Base-by-base conservation (phyloP, 1,140 invertebrate genomes). In the Philaenus spumarius region DNA sequence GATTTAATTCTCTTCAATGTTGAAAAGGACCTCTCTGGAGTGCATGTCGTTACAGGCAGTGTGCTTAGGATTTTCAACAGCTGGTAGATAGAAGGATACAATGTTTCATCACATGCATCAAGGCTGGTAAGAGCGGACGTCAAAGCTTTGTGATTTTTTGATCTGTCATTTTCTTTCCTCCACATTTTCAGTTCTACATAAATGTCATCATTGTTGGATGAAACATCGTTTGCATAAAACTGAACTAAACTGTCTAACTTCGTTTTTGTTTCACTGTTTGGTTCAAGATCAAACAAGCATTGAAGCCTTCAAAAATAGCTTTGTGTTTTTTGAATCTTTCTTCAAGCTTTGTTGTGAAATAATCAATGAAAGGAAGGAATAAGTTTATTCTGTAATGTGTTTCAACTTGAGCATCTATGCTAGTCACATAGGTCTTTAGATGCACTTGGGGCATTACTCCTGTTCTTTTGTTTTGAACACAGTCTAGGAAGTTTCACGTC, bases 231-330 rank as follows among this genome's bases (percentile, higher is more conserved):
- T 45, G 42, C 42, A 45, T 45, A 45, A 15, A 45, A 45, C 42
- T 45, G 15, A 45, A 45, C 15, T 45, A 45, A 17, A 45, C 5
- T 45, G 15, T 45, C 42, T 45, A 45, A 15, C 42, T 45, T 45
- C 6, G 42, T 17, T 45, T 45, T 45, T 9, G 15, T 45, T 45
- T 45, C 15, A 45, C 6, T 45, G 7, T 45, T 45, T 45, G 6
- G 42, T 19, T 45, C 6, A 45, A 45, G 17, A 45, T 19, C 17
- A 45, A 45, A 45, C 42, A 45, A 45, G 17, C 42, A 45, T 19
- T 45, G 42, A 45, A 45, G 42, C 42, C 42, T 19, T 45, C 42
- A 19, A 45, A 45, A 45, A 45, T 45, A 45, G 9, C 42, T 45
- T 45, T 45, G 17, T 45, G 42, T 19, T 45, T 45, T 15, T 45